Percentiles rank a stretch among this genome's conserved stretches.
These are phyloP conservation scores for Drosophila nigrodunni DNA, from an alignment of 1,140 invertebrate species.

Conservation along the genomic window DNA sequence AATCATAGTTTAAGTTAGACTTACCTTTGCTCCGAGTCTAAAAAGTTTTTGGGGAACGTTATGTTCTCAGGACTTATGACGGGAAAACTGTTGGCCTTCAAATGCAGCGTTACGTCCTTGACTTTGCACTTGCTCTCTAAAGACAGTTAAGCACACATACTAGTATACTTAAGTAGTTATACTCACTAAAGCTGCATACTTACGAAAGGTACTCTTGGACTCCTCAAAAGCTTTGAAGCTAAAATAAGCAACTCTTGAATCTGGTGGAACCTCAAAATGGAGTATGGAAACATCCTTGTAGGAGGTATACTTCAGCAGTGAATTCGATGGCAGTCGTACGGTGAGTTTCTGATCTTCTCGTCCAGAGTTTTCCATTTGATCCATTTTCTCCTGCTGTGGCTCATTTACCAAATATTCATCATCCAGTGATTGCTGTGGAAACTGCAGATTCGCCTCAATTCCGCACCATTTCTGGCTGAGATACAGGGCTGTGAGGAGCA, in stretches of 20 bases:
- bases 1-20: slow-evolving; percentile 18
- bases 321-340: slow-evolving; percentile 81
- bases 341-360: slow-evolving; percentile 70
- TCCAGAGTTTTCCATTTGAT: slow-evolving; percentile 51
- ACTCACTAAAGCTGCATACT: slow-evolving; percentile 40
- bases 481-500: slow-evolving; percentile 42
- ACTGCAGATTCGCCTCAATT: slow-evolving; percentile 55
- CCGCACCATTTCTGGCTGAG: slow-evolving; percentile 36
- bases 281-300: slow-evolving; percentile 84
- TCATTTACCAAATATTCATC: slow-evolving; percentile 53
- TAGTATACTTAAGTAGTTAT: neutral
- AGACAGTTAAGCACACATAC: neutral
- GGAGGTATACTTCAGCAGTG: slow-evolving; percentile 77
- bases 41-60: slow-evolving; percentile 88
- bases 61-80: slow-evolving; percentile 91
- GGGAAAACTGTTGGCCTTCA: slow-evolving; percentile 91
- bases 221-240: slow-evolving; percentile 83
- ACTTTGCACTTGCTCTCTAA: slow-evolving; percentile 86
- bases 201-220: slow-evolving; percentile 81
- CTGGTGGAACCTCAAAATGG: slow-evolving; percentile 76
- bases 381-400: slow-evolving; percentile 52
- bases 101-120: slow-evolving; percentile 87
- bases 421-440: slow-evolving; percentile 51
- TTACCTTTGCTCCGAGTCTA: slow-evolving; percentile 85
- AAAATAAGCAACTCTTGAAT: slow-evolving; percentile 71